Evolutionary conservation across 2,113 vertebrate genomes (phyloP), one percentile per base, ranked within the genome.

Genomic region (Rhagologus leucostigma): DNA sequence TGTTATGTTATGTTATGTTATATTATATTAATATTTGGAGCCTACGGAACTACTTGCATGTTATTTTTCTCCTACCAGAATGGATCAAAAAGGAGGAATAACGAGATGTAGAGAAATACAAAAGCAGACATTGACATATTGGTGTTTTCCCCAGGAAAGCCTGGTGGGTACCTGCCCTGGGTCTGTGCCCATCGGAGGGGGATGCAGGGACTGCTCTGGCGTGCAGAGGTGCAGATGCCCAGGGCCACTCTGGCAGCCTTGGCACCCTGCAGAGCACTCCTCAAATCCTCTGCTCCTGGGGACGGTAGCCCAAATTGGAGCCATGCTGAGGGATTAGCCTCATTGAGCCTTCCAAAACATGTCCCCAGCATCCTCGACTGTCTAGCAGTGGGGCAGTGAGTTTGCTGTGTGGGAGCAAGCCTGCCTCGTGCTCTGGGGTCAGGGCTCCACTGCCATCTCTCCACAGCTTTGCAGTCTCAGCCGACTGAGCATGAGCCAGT

Each of bases 401-500:
- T 70, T 37, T 77, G 77, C 69, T 0, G 0, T 13, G 47, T 24
- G 39, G 33, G 29, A 63, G 27, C 42, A 23, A 52, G 16, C 18
- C 16, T 30, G 35, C 26, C 44, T 63, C 3, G 0, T 19, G 39
- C 64, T 50, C 52, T 26, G 33, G 35, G 37, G 26, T 91, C 73
- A 33, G 60, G 23, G 18, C 39, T 67, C 21, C 32, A 7, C 20
- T 0, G 0, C 18, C 1, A 0, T 24, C 76, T 44, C 46, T 30
- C 41, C 46, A 16, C 5, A 5, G 33, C 35, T 35, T 30, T 67
- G 37, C 2, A 4, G 33, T 30, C 67, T 77, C 6, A 13, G 53
- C 20, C 0, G 1, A 44, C 0, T 11, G 70, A 64, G 27, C 0
- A 0, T 57, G 77, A 81, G 21, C 50, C 3, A 6, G 21, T 0